Conservation (phyloP, 2,113 vertebrate genomes). For the Mastomys coucha region DNA sequence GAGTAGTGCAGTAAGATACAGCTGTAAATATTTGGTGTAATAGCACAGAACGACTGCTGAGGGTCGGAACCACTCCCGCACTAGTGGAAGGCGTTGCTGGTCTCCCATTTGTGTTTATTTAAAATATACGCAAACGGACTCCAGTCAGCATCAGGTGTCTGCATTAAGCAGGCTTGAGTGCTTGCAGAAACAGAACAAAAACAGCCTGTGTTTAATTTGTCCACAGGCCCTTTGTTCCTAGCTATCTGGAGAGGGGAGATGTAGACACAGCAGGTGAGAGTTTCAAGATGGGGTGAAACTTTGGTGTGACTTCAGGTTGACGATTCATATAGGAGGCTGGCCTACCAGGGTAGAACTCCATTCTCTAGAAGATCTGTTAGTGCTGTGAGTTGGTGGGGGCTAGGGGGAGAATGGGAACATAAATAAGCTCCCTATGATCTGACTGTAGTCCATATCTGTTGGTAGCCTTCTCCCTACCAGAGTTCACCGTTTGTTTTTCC, state of each 20-base stretch:
- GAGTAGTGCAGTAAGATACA: constrained; percentile 77
- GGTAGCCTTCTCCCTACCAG: too few relatives aligned
- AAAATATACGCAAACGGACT: not conserved
- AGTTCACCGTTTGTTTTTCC: not conserved
- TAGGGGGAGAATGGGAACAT: not conserved
- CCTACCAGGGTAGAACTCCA: not conserved
- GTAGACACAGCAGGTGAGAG: not conserved
- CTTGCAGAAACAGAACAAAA: constrained; percentile 53
- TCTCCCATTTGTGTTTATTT: constrained; percentile 16
- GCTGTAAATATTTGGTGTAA: constrained; percentile 80
- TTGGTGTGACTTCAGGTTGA: not conserved
- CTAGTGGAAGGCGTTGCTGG: constrained; percentile 67
- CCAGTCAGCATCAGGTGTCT: not conserved
- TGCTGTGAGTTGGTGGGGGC: not conserved
- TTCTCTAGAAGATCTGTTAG: not conserved
- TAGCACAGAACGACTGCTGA: constrained; percentile 71
- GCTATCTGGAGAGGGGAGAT: not conserved
- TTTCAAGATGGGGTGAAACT: not conserved
- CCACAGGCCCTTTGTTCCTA: constrained; percentile 60
- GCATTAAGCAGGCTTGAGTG: not conserved
- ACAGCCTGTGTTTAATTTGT: constrained; percentile 68
- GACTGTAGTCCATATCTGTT: not conserved
- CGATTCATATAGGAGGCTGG: not conserved
- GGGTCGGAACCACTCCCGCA: constrained; percentile 70
- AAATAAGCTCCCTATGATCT: not conserved